phyloP scores from a whole-genome alignment of 2,888 invertebrate genomes.

The Ecliptopera silaceata region DNA sequence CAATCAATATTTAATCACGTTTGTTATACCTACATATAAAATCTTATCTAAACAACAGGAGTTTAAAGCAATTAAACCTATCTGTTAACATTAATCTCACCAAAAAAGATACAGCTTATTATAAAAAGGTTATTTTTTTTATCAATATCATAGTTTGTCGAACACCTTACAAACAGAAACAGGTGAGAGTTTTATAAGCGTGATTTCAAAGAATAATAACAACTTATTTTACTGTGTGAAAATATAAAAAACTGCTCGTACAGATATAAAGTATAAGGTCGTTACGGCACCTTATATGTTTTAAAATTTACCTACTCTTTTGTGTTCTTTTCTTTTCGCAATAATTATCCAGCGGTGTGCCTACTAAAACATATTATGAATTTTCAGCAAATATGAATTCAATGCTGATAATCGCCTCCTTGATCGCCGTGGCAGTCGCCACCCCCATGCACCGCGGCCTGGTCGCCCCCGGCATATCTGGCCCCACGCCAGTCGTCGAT shows the following conservation, averaged over 20 bases:
- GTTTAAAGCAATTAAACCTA: constrained; percentile 39
- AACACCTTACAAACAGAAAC: constrained; percentile 36
- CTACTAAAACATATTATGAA: not conserved
- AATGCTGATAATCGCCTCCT: constrained; percentile 47
- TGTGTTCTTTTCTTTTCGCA: too few relatives aligned
- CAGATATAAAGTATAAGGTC: too few relatives aligned
- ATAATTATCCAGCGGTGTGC: too few relatives aligned
- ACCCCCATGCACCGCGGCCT: constrained; percentile 40
- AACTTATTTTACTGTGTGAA: too few relatives aligned
- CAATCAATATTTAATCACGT: constrained; percentile 37
- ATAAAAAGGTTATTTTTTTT: constrained; percentile 38
- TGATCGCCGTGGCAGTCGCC: constrained; percentile 48
- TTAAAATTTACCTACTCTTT: too few relatives aligned
- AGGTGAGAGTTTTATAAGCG: constrained; percentile 28
- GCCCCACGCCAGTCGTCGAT: constrained; percentile 31
- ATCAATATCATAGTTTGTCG: constrained; percentile 37
- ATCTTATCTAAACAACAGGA: constrained; percentile 27
- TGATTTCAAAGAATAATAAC: too few relatives aligned
- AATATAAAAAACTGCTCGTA: too few relatives aligned
- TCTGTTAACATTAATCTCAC: constrained; percentile 30
- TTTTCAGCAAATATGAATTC: constrained; percentile 45
- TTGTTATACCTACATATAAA: constrained; percentile 7
- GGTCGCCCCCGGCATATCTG: constrained; percentile 33
- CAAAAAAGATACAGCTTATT: constrained; percentile 28
- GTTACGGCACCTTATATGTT: too few relatives aligned